These are phyloP conservation scores for Ecdyonurus torrentis DNA, from an alignment of 2,888 invertebrate genomes.

Conservation along the genomic window DNA sequence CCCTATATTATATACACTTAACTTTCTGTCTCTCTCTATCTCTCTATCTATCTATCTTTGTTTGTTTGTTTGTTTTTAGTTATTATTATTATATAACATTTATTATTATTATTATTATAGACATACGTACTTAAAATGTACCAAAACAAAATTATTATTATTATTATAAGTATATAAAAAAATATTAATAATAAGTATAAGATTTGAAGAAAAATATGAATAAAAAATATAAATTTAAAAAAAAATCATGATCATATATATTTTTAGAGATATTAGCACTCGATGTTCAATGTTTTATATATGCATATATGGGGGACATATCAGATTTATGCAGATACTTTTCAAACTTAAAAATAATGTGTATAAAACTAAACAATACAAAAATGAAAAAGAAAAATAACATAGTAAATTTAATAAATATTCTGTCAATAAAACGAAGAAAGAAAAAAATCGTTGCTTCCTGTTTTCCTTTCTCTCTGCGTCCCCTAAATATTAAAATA, in stretches of 20 bases:
- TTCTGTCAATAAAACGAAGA: neutral
- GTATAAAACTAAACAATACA: neutral
- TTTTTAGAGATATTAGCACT: neutral
- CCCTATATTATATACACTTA: no score
- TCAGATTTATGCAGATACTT: neutral
- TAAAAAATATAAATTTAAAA: neutral
- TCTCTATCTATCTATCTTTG: no score
- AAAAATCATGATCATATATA: neutral
- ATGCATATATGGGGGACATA: neutral
- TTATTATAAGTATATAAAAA: no score
- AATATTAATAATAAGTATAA: no score
- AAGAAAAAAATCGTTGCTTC: no score
- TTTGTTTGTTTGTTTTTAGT: neutral
- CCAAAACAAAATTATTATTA: neutral
- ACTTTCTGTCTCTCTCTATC: no score
- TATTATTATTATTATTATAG: neutral
- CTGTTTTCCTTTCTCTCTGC: neutral
- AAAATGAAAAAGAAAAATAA: neutral
- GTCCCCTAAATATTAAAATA: neutral
- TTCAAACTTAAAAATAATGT: neutral
- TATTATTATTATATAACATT: no score
- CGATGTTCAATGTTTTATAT: neutral
- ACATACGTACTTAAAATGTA: neutral
- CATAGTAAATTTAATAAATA: neutral
- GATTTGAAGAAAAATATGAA: no score